These are phyloP conservation scores for Amaurobius ferox DNA, from an alignment of 2,888 invertebrate genomes.

Conservation along the genomic window DNA sequence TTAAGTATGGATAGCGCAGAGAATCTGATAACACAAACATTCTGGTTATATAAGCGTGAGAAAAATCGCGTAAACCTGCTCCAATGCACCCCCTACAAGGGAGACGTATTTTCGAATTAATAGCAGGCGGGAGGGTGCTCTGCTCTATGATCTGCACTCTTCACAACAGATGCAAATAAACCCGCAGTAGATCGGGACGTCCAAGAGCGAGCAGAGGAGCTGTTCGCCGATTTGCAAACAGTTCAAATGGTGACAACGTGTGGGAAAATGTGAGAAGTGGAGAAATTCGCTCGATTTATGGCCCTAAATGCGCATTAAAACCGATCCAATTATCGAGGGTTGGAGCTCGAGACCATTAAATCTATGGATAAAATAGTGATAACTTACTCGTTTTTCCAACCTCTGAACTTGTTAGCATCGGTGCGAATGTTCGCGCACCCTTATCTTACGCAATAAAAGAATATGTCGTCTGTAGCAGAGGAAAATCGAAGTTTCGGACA, in stretches of 20 bases:
- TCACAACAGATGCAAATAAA: neutral
- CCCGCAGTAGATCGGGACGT: neutral
- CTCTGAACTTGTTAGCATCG: too few relatives aligned
- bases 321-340: neutral
- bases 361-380: too few relatives aligned
- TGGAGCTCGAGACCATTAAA: too few relatives aligned
- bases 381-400: too few relatives aligned
- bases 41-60: too few relatives aligned
- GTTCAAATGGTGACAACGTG: neutral
- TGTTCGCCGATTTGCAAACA: neutral
- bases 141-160: neutral
- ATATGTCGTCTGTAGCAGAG: too few relatives aligned
- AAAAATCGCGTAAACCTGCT: neutral
- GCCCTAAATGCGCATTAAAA: neutral
- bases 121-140: neutral
- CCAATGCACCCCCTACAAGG: neutral
- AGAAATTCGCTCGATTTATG: neutral
- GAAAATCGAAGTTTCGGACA: too few relatives aligned
- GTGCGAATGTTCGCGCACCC: too few relatives aligned
- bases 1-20: too few relatives aligned
- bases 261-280: neutral
- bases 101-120: slow-evolving; percentile 9
- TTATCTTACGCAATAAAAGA: too few relatives aligned
- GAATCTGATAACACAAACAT: too few relatives aligned
- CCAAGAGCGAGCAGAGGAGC: neutral